Conservation (phyloP, 2,113 vertebrate genomes). For the Nyctibius bracteatus region DNA sequence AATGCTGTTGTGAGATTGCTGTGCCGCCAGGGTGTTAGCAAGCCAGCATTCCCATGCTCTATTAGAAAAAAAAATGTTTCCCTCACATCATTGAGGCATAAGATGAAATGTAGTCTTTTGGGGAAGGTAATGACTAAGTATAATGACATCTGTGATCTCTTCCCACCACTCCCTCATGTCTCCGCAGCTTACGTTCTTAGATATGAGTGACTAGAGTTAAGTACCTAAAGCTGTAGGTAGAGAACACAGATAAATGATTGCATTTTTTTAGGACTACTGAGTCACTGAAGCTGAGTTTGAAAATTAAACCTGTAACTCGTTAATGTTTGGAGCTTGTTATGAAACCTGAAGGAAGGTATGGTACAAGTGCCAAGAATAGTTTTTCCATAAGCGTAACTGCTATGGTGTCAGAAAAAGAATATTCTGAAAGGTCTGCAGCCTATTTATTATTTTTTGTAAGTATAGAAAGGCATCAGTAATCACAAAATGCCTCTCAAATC, state of each 20-base stretch:
- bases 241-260: background rate
- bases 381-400: background rate
- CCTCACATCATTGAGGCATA: background rate
- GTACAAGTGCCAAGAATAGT: background rate
- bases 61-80: background rate
- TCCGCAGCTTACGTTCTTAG: background rate
- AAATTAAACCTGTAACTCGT: background rate
- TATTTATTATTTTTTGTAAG: background rate
- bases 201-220: background rate
- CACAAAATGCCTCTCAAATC: constrained; percentile 25
- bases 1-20: background rate
- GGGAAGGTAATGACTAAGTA: background rate
- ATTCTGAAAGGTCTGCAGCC: background rate
- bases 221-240: background rate
- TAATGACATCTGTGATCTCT: background rate
- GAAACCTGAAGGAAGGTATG: background rate
- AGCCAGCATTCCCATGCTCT: background rate
- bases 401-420: background rate
- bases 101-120: background rate
- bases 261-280: background rate
- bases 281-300: background rate
- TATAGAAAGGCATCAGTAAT: background rate
- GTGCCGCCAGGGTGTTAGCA: background rate
- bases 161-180: background rate
- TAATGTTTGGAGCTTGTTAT: background rate